Conservation (phyloP, 92 coral and sea anemone species). For the Heteractis magnifica region DNA sequence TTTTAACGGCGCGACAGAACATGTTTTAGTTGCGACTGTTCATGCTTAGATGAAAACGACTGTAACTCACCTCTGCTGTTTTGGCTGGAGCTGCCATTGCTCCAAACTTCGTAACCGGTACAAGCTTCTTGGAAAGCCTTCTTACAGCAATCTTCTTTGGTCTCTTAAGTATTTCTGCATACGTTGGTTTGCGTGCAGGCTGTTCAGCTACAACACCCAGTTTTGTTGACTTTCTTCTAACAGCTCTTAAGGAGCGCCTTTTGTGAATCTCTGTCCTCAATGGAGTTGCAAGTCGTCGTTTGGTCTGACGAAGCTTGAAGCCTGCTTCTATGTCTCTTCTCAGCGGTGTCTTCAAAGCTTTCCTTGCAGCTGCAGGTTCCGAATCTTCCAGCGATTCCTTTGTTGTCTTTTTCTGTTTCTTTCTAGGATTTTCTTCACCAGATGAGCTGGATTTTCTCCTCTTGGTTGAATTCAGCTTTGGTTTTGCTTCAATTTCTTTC, state of each 20-base stretch:
- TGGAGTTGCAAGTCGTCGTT: conserved; percentile 64
- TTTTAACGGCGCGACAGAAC: too few relatives aligned
- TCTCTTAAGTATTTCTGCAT: conserved; percentile 92
- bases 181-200: conserved; percentile 71
- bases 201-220: conserved; percentile 19
- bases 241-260: conserved; percentile 52
- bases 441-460: conserved; percentile 32
- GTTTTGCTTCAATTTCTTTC: conserved; percentile 53
- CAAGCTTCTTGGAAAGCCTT: conserved; percentile 31
- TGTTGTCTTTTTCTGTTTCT: conserved; percentile 53
- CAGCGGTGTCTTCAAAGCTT: conserved; percentile 43
- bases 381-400: conserved; percentile 17
- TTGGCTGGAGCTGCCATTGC: conserved; percentile 19
- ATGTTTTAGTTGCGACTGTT: too few relatives aligned
- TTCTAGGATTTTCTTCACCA: conserved; percentile 30
- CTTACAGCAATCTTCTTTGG: conserved; percentile 65
- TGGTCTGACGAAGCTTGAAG: conserved; percentile 54
- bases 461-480: conserved; percentile 42
- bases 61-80: conserved; percentile 4
- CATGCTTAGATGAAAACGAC: too few relatives aligned
- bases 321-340: conserved; percentile 36
- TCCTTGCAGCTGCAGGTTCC: conserved; percentile 40
- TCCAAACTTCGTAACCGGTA: conserved; percentile 26
- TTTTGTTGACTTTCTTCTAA: conserved; percentile 63
- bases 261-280: conserved; percentile 56